These are phyloP conservation scores for Tricholaema leucomelas DNA, from an alignment of 2,113 vertebrate genomes.

Conservation along the genomic window DNA sequence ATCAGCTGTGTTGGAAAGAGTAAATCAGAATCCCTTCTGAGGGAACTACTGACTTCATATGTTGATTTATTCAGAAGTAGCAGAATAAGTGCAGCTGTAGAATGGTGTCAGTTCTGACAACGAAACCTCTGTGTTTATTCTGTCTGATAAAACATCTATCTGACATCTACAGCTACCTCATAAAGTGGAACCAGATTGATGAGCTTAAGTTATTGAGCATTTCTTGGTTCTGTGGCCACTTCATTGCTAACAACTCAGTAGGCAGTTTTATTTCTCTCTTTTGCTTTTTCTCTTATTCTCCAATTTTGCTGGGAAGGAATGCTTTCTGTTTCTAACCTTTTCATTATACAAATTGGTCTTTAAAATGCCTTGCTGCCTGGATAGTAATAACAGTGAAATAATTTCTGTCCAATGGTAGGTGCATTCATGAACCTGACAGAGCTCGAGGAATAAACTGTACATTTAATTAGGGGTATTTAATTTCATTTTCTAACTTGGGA, in stretches of 20 bases:
- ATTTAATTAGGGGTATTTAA: conserved; percentile 59
- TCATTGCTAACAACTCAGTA: background rate
- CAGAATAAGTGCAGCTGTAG: background rate
- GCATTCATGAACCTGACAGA: conserved; percentile 34
- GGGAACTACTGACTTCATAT: background rate
- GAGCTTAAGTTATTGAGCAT: background rate
- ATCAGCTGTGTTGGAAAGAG: background rate
- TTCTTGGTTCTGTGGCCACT: background rate
- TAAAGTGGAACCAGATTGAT: background rate
- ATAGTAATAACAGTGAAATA: background rate
- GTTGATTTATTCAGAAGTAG: background rate
- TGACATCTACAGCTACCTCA: background rate
- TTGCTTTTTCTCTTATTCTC: background rate
- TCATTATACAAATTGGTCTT: conserved; percentile 21
- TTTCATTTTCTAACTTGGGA: conserved; percentile 68
- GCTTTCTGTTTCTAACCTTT: background rate
- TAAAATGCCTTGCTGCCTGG: conserved; percentile 17
- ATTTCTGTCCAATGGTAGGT: conserved; percentile 11
- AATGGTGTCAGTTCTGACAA: background rate
- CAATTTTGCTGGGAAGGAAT: background rate
- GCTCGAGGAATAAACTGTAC: conserved; percentile 19
- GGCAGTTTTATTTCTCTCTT: background rate
- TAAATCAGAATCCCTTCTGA: background rate
- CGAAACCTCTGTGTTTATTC: background rate
- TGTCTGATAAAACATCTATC: background rate